phyloP scores from a whole-genome alignment of 2,113 vertebrate genomes.

The Syngnathoides biaculeatus region DNA sequence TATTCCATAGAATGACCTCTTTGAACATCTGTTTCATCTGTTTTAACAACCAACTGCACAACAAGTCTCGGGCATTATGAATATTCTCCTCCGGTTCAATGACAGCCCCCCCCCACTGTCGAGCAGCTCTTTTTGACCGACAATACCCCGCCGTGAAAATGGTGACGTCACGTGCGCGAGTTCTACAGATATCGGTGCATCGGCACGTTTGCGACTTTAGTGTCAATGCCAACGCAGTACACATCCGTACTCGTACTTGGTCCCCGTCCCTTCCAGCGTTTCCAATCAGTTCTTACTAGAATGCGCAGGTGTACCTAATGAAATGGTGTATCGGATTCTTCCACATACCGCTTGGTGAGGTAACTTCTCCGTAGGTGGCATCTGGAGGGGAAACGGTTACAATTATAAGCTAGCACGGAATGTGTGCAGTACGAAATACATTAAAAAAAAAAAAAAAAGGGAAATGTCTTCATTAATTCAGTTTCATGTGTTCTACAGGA shows the following conservation, averaged over 20 bases:
- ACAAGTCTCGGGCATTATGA: no score
- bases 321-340: neutral
- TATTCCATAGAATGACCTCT: no score
- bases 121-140: no score
- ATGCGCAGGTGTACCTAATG: constrained; percentile 1
- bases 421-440: neutral
- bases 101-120: no score
- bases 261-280: neutral
- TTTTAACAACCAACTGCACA: no score
- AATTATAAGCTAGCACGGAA: constrained; percentile 12
- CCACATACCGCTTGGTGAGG: constrained; percentile 36
- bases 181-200: neutral
- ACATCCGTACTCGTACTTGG: neutral
- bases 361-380: constrained; percentile 3
- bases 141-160: no score
- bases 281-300: neutral
- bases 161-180: no score
- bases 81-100: no score
- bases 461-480: neutral
- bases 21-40: no score
- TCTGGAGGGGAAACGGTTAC: constrained; percentile 43
- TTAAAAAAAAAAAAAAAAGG: neutral
- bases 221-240: neutral
- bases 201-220: neutral
- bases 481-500: constrained; percentile 9